Evolutionary conservation across 1,140 invertebrate genomes (phyloP).

Genomic region (Lordiphosa collinella): DNA sequence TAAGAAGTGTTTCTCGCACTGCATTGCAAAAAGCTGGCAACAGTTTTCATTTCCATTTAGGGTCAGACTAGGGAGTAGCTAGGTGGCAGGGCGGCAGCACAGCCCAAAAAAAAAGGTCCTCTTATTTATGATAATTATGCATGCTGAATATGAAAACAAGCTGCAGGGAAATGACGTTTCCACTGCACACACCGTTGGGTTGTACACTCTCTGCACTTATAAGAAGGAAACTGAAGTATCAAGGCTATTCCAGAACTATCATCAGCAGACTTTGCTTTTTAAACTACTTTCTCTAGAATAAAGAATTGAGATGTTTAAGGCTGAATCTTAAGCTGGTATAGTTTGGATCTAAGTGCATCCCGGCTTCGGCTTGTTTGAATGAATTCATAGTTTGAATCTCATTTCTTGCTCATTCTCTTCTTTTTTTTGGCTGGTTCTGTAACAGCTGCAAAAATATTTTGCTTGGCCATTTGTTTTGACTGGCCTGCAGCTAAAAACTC

Average conservation of each 20-base stretch:
- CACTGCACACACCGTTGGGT: too few relatives aligned
- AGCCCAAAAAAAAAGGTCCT: not conserved
- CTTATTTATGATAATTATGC: slow-evolving; percentile 55
- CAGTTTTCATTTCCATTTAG: too few relatives aligned
- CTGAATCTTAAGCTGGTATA: too few relatives aligned
- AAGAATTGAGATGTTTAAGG: too few relatives aligned
- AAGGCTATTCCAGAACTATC: too few relatives aligned
- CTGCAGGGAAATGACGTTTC: not conserved
- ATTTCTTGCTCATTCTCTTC: slow-evolving; percentile 25
- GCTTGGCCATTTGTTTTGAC: slow-evolving; percentile 45
- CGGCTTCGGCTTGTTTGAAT: not conserved
- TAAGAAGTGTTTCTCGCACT: slow-evolving; percentile 1
- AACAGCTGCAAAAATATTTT: slow-evolving; percentile 52
- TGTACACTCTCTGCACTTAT: too few relatives aligned
- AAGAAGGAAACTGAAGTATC: too few relatives aligned
- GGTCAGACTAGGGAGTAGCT: not conserved
- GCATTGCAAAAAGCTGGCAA: not conserved
- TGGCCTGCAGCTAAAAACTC: slow-evolving; percentile 12
- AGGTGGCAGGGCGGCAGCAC: not conserved
- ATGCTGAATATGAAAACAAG: slow-evolving; percentile 35
- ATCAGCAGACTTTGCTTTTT: too few relatives aligned
- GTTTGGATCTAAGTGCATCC: too few relatives aligned
- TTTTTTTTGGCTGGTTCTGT: not conserved
- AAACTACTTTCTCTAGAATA: too few relatives aligned
- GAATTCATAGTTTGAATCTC: slow-evolving; percentile 5